Evolutionary conservation across 2,888 invertebrate genomes (phyloP).

Genomic region (Drosophila parthenogenetica): DNA sequence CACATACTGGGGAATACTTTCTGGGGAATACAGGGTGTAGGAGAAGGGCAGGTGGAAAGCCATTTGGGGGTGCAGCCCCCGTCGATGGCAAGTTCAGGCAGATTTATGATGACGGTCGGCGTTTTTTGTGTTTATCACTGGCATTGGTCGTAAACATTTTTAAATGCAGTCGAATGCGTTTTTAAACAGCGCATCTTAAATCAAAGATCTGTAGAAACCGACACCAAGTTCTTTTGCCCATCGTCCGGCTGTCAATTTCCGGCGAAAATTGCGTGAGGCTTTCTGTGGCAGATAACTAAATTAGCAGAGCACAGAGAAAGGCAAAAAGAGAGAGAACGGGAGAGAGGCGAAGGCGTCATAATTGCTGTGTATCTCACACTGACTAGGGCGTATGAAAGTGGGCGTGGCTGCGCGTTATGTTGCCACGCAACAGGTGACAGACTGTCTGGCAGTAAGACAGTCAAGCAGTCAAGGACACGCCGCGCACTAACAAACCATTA

Average conservation of each 20-base stretch:
- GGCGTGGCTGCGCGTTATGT: constrained; percentile 16
- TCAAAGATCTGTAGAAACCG: constrained; percentile 73
- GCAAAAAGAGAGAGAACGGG: no score
- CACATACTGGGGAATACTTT: neutral
- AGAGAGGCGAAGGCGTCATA: constrained; percentile 45
- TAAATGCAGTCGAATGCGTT: constrained; percentile 79
- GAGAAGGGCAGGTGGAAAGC: neutral
- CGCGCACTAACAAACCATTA: constrained; percentile 75
- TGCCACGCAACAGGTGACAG: constrained; percentile 48
- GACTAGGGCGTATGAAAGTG: constrained; percentile 5
- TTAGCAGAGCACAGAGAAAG: constrained; percentile 51
- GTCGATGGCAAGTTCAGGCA: constrained; percentile 46
- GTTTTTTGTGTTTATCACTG: constrained; percentile 52
- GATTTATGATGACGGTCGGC: constrained; percentile 70
- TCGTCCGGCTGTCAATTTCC: constrained; percentile 62
- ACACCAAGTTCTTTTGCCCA: constrained; percentile 25
- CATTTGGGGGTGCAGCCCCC: neutral
- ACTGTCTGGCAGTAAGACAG: constrained; percentile 12
- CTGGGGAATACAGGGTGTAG: neutral
- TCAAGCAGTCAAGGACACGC: constrained; percentile 45
- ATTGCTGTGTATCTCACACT: constrained; percentile 45
- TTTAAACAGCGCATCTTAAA: constrained; percentile 83
- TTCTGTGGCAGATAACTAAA: constrained; percentile 66
- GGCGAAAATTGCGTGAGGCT: constrained; percentile 62
- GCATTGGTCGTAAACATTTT: constrained; percentile 75